phyloP scores from a whole-genome alignment of 2,888 invertebrate genomes.

The Trichopria drosophilae region DNA sequence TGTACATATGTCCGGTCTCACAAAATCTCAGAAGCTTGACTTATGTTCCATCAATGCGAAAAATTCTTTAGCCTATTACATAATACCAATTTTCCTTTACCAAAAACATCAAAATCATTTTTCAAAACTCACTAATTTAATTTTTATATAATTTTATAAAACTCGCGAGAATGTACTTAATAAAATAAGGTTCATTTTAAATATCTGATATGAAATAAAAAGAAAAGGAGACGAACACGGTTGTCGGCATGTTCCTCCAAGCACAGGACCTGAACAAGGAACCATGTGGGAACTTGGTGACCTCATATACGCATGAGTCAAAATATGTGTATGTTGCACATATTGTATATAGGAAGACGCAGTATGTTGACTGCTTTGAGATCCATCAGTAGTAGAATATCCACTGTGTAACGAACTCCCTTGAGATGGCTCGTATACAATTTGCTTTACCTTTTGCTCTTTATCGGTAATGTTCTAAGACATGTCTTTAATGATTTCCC shows the following conservation, averaged over 20 bases:
- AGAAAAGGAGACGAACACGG: slow-evolving; percentile 77
- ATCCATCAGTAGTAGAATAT: slow-evolving; percentile 51
- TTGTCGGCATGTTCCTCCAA: slow-evolving; percentile 64
- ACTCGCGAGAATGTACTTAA: no score
- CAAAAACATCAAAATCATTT: no score
- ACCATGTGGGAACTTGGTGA: slow-evolving; percentile 62
- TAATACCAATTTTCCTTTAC: no score
- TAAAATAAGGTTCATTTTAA: no score
- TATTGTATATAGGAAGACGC: slow-evolving; percentile 64
- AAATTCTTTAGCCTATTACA: no score
- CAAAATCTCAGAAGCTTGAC: no score
- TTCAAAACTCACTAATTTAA: no score
- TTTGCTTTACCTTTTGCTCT: slow-evolving; percentile 96
- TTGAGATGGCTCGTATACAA: slow-evolving; percentile 79
- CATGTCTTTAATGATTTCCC: slow-evolving; percentile 97
- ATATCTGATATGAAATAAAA: no score
- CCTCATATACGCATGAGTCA: slow-evolving; percentile 64
- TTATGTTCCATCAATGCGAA: no score
- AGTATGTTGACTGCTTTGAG: slow-evolving; percentile 58
- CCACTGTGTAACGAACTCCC: slow-evolving; percentile 65
- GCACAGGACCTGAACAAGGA: slow-evolving; percentile 69
- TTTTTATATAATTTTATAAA: no score
- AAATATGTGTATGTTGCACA: slow-evolving; percentile 65
- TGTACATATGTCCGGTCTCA: no score
- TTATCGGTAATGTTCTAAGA: slow-evolving; percentile 95